These are phyloP conservation scores for Henricia sp. DNA, from an alignment of 53 echinoderm and acorn worm species.

Conservation along the genomic window DNA sequence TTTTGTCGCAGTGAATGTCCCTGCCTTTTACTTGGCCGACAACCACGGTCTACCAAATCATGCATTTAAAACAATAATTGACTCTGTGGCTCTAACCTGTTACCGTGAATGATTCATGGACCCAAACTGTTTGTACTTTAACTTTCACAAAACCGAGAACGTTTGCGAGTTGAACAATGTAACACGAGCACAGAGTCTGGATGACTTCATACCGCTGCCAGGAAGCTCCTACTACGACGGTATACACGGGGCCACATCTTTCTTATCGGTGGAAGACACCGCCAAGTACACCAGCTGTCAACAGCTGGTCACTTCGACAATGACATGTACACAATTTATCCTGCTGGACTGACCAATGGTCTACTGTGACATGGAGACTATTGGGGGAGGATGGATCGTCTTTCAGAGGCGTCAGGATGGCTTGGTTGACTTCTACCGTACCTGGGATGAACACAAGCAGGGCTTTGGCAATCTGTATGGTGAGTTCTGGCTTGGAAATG, in stretches of 20 bases:
- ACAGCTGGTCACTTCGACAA: background rate
- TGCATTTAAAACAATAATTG: too few species aligned
- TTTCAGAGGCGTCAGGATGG: slow-evolving; percentile 16
- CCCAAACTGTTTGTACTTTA: slow-evolving; percentile 2
- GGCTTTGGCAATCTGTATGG: slow-evolving; percentile 1
- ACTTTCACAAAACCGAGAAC: background rate
- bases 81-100: too few species aligned
- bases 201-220: background rate
- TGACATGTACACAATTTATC: slow-evolving; percentile 26
- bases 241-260: background rate
- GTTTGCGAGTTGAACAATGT: slow-evolving; percentile 7
- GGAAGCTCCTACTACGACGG: slow-evolving; percentile 9
- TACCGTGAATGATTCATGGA: too few species aligned
- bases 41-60: too few species aligned
- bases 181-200: background rate
- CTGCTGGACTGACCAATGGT: background rate
- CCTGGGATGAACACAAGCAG: background rate
- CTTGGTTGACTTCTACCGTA: slow-evolving; percentile 7
- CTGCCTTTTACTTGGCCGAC: too few species aligned
- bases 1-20: too few species aligned
- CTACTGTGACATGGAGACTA: slow-evolving; percentile 21
- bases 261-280: background rate
- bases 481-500: slow-evolving; percentile 23
- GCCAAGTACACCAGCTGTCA: background rate
- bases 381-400: slow-evolving; percentile 19